Evolutionary conservation across 2,888 invertebrate species (phyloP), one percentile per base, ranked within the genome.

Genomic region (Endotricha flammealis): DNA sequence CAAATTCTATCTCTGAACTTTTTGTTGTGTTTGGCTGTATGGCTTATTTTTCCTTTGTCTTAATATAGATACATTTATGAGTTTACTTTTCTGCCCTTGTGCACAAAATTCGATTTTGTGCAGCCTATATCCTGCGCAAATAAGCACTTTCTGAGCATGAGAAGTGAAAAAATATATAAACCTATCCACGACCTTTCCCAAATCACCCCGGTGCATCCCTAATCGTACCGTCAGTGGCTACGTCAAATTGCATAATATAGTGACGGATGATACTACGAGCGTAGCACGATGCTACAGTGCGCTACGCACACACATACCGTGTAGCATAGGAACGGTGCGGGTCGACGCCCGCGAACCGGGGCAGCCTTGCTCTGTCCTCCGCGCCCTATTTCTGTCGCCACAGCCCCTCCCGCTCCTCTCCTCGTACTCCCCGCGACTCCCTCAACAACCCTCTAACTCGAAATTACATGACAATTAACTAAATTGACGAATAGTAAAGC

Each of bases 311-410:
- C 68, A 64, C 58, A 52, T 44, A 38, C 53, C 58, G 56, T 53
- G 47, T 48, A n/a, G 54, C 58, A 63, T 70, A 65, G 64, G 64
- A 65, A 67, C 58, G 60, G 60, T 58, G 43, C 70, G 69, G 86
- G 83, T 85, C 83, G 78, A 65, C 74, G 85, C 60, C 78, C 85
- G 70, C 46, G 66, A 86, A 82, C 80, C 75, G 57, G 86, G 82
- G 80, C 86, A 85, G 85, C 86, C 86, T 86, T 86, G 85, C 82
- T 80, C 79, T 77, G 85, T 83, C 86, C 85, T 85, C 85, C 71
- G 82, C 75, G 85, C 79, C 83, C 85, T 85, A 86, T 86, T 85
- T 86, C 82, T 83, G 82, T 80, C 80, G 73, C 81, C 75, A 71
- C 77, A 65, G 64, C 56, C 55, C 56, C 45, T 51, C 59, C 50